These are phyloP conservation scores for Propsilocerus akamusi DNA, from an alignment of 1,140 invertebrate species.

Conservation along the genomic window DNA sequence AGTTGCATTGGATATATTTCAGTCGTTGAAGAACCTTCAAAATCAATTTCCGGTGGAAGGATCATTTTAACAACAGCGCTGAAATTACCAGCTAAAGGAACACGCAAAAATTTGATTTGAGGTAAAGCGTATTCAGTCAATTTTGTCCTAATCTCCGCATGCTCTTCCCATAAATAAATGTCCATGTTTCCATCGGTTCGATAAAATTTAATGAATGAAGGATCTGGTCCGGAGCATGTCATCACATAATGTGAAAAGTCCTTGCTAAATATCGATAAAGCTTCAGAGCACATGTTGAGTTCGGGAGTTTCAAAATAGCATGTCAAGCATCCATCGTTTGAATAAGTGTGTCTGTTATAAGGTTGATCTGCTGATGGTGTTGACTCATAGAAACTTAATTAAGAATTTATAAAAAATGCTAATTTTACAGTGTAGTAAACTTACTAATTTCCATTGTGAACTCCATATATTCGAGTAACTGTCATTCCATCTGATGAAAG, in stretches of 20 bases:
- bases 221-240: constrained; percentile 46
- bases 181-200: constrained; percentile 7
- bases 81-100: constrained; percentile 43
- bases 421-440: constrained; percentile 6
- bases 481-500: constrained; percentile 15
- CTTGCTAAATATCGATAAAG: constrained; percentile 39
- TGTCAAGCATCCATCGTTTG: constrained; percentile 25
- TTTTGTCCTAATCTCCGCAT: constrained; percentile 32
- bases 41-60: constrained; percentile 50
- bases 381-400: constrained; percentile 17
- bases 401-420: not conserved
- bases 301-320: constrained; percentile 24
- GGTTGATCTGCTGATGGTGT: constrained; percentile 12
- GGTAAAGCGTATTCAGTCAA: constrained; percentile 40
- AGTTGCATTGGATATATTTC: constrained; percentile 72
- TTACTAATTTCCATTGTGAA: constrained; percentile 16
- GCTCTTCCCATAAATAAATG: constrained; percentile 38
- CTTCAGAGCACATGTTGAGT: constrained; percentile 24
- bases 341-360: constrained; percentile 13
- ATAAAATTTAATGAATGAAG: constrained; percentile 20
- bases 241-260: constrained; percentile 45
- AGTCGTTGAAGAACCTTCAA: constrained; percentile 21
- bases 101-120: constrained; percentile 37
- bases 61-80: constrained; percentile 49
- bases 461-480: constrained; percentile 18